Percentiles rank a stretch among this genome's conserved stretches.
These are phyloP conservation scores for Craniophora ligustri DNA, from an alignment of 2,888 invertebrate species.

Conservation along the genomic window DNA sequence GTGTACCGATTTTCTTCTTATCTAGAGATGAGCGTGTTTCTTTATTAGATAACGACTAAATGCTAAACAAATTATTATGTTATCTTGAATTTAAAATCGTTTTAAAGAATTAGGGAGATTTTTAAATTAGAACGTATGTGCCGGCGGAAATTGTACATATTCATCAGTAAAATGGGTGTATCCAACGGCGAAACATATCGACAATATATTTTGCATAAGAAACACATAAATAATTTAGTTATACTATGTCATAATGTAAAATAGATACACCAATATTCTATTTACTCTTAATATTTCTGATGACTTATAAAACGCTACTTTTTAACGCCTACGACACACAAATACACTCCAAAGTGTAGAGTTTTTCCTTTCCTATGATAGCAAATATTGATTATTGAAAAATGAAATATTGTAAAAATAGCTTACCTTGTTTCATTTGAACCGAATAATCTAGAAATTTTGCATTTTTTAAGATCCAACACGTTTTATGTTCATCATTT, in stretches of 20 bases:
- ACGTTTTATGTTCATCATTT: not conserved
- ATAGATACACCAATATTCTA: too few relatives aligned
- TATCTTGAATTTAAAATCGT: not conserved
- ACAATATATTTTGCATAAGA: too few relatives aligned
- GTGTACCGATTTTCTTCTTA: slow-evolving; percentile 25
- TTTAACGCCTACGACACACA: not conserved
- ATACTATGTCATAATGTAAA: too few relatives aligned
- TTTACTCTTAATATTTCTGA: too few relatives aligned
- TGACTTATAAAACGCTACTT: too few relatives aligned
- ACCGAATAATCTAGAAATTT: too few relatives aligned
- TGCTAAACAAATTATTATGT: slow-evolving; percentile 12
- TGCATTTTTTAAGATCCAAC: not conserved
- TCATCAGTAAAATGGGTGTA: not conserved
- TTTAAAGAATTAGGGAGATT: not conserved
- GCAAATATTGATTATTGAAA: not conserved
- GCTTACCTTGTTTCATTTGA: not conserved
- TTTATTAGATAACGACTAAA: slow-evolving; percentile 24
- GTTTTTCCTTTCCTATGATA: too few relatives aligned
- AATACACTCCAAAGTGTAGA: too few relatives aligned
- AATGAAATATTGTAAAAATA: not conserved
- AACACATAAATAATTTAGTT: too few relatives aligned
- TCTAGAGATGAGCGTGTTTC: slow-evolving; percentile 17
- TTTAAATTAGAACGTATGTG: not conserved
- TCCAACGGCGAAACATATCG: not conserved
- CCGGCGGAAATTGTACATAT: slow-evolving; percentile 2